These are phyloP conservation scores for Amyelois transitella DNA, from an alignment of 1,140 invertebrate genomes.

Conservation along the genomic window DNA sequence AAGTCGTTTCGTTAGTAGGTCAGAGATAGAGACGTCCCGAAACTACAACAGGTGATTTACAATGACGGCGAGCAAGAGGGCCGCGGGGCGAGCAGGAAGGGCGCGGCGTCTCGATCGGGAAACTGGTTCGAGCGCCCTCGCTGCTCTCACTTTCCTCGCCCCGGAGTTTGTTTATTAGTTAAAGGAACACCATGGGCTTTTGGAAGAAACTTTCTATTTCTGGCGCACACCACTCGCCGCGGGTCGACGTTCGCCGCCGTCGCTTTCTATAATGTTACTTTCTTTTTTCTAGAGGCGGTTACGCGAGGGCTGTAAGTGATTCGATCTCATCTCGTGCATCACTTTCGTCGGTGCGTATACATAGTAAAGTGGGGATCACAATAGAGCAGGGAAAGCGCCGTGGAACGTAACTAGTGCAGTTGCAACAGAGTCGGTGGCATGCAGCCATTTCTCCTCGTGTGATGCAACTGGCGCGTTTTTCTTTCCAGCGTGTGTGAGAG, in stretches of 20 bases:
- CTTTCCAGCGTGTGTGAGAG: slow-evolving; percentile 57
- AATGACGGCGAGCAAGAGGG: slow-evolving; percentile 19
- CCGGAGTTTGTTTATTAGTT: slow-evolving; percentile 63
- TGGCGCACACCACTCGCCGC: slow-evolving; percentile 47
- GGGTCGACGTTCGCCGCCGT: slow-evolving; percentile 52
- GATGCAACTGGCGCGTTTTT: slow-evolving; percentile 66
- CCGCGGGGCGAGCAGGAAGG: slow-evolving; percentile 12
- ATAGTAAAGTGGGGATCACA: slow-evolving; percentile 32
- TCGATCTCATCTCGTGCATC: slow-evolving; percentile 34
- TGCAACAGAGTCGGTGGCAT: slow-evolving; percentile 56
- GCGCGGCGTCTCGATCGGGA: slow-evolving; percentile 27
- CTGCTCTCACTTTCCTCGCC: slow-evolving; percentile 63
- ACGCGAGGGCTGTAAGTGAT: slow-evolving; percentile 25
- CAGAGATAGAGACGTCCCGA: slow-evolving; percentile 41
- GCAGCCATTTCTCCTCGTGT: slow-evolving; percentile 66
- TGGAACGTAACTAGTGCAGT: slow-evolving; percentile 51
- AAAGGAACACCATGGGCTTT: slow-evolving; percentile 55
- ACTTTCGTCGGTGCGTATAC: slow-evolving; percentile 16
- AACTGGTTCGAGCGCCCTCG: slow-evolving; percentile 53
- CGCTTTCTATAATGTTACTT: slow-evolving; percentile 66
- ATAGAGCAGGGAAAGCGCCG: slow-evolving; percentile 44
- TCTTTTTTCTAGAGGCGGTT: slow-evolving; percentile 51
- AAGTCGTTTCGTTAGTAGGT: slow-evolving; percentile 54
- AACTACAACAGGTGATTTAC: slow-evolving; percentile 19
- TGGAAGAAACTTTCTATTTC: slow-evolving; percentile 69